These are phyloP conservation scores for Trichacis sp. DNA, from an alignment of 2,888 invertebrate species.

Conservation along the genomic window DNA sequence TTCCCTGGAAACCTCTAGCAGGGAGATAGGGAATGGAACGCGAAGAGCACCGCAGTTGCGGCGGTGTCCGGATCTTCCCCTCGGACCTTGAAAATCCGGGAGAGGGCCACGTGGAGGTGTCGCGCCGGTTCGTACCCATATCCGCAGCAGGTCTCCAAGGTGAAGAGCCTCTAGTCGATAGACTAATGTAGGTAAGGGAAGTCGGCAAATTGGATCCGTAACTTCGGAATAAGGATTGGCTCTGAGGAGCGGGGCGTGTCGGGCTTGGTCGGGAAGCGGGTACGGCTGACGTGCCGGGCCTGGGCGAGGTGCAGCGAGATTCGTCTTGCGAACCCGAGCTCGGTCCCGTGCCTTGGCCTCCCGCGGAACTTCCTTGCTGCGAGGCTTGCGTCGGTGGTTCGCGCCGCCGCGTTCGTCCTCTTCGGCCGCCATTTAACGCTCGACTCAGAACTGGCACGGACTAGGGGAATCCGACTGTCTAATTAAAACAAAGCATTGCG, in stretches of 20 bases:
- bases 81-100: conserved; percentile 71
- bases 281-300: conserved; percentile 53
- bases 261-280: conserved; percentile 71
- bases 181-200: conserved; percentile 79
- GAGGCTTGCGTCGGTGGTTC: conserved; percentile 55
- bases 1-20: conserved; percentile 71
- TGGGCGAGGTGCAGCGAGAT: conserved; percentile 48
- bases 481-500: conserved; percentile 72
- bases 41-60: conserved; percentile 69
- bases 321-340: conserved; percentile 53
- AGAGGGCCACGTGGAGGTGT: conserved; percentile 60
- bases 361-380: conserved; percentile 68
- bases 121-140: conserved; percentile 55
- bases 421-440: too few species aligned
- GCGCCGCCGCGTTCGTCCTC: too few species aligned
- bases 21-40: conserved; percentile 72
- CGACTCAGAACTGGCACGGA: conserved; percentile 72
- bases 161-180: conserved; percentile 70
- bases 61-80: conserved; percentile 69
- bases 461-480: conserved; percentile 68
- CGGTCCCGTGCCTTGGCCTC: conserved; percentile 68
- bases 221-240: conserved; percentile 81
- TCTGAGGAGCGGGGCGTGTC: conserved; percentile 77
- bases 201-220: conserved; percentile 78
- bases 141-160: conserved; percentile 72